Evolutionary conservation across 2,888 invertebrate species (phyloP).

Genomic region (Acronicta aceris): DNA sequence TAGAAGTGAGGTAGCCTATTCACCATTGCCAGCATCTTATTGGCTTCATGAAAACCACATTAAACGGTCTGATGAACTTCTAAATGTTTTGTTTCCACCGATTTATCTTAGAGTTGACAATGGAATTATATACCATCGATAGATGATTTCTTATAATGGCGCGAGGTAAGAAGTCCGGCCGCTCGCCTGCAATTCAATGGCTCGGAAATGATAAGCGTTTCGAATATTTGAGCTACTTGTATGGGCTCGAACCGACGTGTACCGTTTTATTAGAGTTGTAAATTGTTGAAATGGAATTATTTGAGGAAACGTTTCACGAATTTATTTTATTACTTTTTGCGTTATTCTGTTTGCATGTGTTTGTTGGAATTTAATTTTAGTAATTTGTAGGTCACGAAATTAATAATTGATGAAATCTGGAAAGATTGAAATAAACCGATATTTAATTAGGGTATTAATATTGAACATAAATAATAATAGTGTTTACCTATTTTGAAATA

Average conservation of each 20-base stretch:
- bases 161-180: constrained; percentile 62
- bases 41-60: constrained; percentile 9
- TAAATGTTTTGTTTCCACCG: constrained; percentile 46
- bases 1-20: too few species aligned
- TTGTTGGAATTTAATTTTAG: neutral
- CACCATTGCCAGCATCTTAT: neutral
- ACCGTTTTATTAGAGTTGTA: constrained; percentile 51
- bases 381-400: too few species aligned
- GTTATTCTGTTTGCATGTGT: constrained; percentile 20
- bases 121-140: constrained; percentile 68
- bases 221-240: constrained; percentile 69
- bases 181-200: constrained; percentile 69
- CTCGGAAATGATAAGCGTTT: constrained; percentile 77
- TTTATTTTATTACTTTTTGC: constrained; percentile 36
- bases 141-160: constrained; percentile 74
- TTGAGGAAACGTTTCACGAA: constrained; percentile 20
- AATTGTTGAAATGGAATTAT: constrained; percentile 47
- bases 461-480: too few species aligned
- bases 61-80: constrained; percentile 30
- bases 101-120: constrained; percentile 67
- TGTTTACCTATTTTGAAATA: too few species aligned
- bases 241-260: constrained; percentile 45
- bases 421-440: too few species aligned
- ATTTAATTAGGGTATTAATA: too few species aligned
- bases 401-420: too few species aligned